Evolutionary conservation across 2,113 vertebrate genomes (phyloP).

Genomic region (Microtus oregoni): DNA sequence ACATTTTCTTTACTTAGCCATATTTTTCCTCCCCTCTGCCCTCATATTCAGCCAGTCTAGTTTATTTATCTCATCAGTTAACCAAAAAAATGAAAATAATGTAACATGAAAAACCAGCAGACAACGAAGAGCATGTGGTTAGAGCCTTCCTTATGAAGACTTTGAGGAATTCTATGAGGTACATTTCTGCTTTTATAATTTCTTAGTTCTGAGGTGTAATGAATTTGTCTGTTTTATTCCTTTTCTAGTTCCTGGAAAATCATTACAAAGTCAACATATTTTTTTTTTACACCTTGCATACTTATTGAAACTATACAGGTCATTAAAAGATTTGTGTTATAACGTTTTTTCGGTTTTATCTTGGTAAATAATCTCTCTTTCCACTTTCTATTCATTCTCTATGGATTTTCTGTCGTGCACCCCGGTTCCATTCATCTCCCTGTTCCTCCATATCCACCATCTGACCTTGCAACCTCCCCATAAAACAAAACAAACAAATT

Average conservation of each 20-base stretch:
- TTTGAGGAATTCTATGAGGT: constrained; percentile 96
- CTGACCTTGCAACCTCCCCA: background rate
- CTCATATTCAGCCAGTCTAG: constrained; percentile 53
- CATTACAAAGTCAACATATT: rapidly evolving
- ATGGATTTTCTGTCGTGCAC: background rate
- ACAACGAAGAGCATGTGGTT: constrained; percentile 92
- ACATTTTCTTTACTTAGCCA: background rate
- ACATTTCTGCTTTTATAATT: constrained; percentile 79
- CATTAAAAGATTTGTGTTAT: constrained; percentile 17
- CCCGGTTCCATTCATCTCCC: background rate
- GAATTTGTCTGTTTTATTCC: background rate
- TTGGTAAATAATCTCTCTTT: background rate
- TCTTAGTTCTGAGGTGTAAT: background rate
- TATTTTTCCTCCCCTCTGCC: background rate
- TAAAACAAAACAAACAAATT: background rate
- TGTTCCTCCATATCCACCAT: background rate
- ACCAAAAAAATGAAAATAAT: constrained; percentile 91
- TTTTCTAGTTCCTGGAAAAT: constrained; percentile 35
- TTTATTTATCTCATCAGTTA: constrained; percentile 81
- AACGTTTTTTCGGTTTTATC: constrained; percentile 38
- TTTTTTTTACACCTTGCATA: background rate
- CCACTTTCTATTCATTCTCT: no score
- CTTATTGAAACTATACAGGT: rapidly evolving
- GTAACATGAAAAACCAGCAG: constrained; percentile 93
- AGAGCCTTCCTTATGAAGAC: constrained; percentile 95